These are phyloP conservation scores for Lepeophtheirus nordmannii DNA, from an alignment of 2,888 invertebrate genomes.

Conservation along the genomic window DNA sequence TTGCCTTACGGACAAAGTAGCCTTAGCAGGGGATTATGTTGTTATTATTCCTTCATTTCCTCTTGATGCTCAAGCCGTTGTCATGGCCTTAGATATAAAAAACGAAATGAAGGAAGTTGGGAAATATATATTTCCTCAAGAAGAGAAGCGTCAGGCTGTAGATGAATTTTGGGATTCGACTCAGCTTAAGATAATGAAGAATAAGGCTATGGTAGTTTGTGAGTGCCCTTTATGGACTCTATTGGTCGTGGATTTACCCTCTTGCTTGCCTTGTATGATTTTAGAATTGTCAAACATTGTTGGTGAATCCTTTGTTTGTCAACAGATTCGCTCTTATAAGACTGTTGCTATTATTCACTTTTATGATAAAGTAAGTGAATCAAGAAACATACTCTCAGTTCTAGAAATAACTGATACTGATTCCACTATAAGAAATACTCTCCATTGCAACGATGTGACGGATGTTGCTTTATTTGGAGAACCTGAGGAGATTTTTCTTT, in stretches of 20 bases:
- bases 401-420: conserved; percentile 1
- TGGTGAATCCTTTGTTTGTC: no score
- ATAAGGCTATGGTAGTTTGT: conserved; percentile 15
- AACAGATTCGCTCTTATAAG: no score
- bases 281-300: no score
- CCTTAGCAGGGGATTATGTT: conserved; percentile 3
- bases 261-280: no score
- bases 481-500: conserved; percentile 18
- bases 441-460: neutral
- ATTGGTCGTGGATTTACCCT: no score
- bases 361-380: neutral
- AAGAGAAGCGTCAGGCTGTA: conserved; percentile 5
- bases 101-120: conserved; percentile 19
- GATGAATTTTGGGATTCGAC: conserved; percentile 18
- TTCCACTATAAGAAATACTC: conserved; percentile 4
- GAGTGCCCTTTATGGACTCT: no score
- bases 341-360: conserved; percentile 10
- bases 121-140: conserved; percentile 11
- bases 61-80: conserved; percentile 8
- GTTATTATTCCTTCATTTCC: conserved; percentile 22
- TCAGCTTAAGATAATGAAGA: neutral
- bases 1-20: conserved; percentile 21
- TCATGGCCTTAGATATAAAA: conserved; percentile 22
- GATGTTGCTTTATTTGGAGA: conserved; percentile 20
- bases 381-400: neutral